A percentile compares a stretch with the other conserved stretches of the same genome.
These are phyloP conservation scores for Catagonus wagneri DNA, from an alignment of 2,113 vertebrate species.

Conservation along the genomic window DNA sequence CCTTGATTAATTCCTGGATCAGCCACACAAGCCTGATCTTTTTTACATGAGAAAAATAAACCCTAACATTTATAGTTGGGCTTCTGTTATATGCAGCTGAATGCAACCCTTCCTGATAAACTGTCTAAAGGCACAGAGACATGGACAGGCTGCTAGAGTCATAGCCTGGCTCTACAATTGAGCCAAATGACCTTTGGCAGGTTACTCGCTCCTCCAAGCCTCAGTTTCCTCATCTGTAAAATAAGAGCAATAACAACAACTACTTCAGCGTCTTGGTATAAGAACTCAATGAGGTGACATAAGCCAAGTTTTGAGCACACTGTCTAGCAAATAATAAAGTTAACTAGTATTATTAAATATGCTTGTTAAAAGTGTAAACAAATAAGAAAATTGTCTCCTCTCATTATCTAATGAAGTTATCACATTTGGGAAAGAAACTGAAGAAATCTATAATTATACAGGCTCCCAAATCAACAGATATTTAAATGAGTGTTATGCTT, in stretches of 20 bases:
- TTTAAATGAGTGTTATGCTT: constrained; percentile 13
- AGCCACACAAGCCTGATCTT: not conserved
- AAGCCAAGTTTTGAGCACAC: not conserved
- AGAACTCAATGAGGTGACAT: not conserved
- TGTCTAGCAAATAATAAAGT: not conserved
- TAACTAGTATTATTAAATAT: not conserved
- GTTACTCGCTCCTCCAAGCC: not conserved
- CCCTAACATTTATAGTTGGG: rapidly evolving
- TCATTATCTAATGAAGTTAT: not conserved
- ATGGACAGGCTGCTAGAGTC: not conserved
- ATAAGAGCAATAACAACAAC: not conserved
- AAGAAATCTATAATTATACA: not conserved
- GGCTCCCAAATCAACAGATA: not conserved
- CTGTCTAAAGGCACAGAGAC: not conserved
- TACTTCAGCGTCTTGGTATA: not conserved
- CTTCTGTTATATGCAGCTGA: not conserved
- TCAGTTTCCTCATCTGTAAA: constrained; percentile 11
- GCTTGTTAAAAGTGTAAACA: constrained; percentile 31
- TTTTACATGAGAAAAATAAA: not conserved
- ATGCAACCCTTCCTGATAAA: not conserved
- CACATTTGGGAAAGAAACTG: constrained; percentile 33
- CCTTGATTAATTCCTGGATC: not conserved
- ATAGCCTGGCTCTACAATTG: not conserved
- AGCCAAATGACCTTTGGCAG: not conserved
- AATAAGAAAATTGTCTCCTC: constrained; percentile 1